These are phyloP conservation scores for Megalops atlanticus DNA, from an alignment of 2,113 vertebrate species.

Conservation along the genomic window DNA sequence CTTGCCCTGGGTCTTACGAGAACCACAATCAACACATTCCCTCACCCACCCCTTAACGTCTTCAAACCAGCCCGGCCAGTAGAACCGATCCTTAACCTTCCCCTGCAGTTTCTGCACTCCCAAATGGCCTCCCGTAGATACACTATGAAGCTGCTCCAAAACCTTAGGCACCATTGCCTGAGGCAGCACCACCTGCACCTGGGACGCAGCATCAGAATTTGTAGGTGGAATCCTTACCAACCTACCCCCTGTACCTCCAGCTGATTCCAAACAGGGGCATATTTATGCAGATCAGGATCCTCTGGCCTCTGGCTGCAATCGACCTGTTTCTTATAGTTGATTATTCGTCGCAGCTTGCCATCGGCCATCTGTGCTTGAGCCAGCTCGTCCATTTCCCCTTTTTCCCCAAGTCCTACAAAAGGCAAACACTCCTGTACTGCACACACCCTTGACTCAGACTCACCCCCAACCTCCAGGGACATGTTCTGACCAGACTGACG, in stretches of 20 bases:
- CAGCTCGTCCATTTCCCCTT: not conserved
- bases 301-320: not conserved
- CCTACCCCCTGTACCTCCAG: not conserved
- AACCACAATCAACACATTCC: not conserved
- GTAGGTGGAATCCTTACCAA: not conserved
- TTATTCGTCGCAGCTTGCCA: not conserved
- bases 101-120: slow-evolving; percentile 4
- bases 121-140: not conserved
- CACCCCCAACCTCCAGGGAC: not conserved
- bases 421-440: not conserved
- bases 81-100: slow-evolving; percentile 4
- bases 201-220: not conserved
- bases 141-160: slow-evolving; percentile 27
- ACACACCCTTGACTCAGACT: not conserved
- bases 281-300: not conserved
- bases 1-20: not conserved
- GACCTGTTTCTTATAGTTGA: not conserved
- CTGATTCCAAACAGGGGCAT: not conserved
- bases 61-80: not conserved
- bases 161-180: not conserved
- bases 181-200: slow-evolving; percentile 10
- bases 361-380: not conserved
- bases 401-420: not conserved
- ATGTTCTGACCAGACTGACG: not conserved
- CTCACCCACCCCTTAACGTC: not conserved